Conservation (phyloP, 2,797 vertebrate species). For the Falco columbarius region DNA sequence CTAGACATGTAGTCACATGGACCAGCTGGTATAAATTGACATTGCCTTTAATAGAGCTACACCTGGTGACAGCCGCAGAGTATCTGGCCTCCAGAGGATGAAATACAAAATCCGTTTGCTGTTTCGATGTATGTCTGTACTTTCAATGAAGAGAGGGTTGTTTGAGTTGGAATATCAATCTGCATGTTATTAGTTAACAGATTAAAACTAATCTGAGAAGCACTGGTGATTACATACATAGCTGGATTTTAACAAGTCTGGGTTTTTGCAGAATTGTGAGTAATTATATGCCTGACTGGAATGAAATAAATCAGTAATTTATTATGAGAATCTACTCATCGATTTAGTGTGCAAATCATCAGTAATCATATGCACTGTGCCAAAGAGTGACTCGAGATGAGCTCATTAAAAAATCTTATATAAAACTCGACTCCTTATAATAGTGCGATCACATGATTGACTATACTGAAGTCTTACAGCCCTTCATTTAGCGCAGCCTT, state of each 20-base stretch:
- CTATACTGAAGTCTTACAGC: neutral
- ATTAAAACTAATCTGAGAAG: constrained; percentile 45
- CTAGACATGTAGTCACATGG: neutral
- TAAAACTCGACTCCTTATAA: neutral
- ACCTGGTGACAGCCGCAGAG: constrained; percentile 6
- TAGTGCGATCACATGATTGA: neutral
- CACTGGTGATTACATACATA: neutral
- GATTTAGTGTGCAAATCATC: constrained; percentile 34
- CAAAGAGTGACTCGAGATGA: constrained; percentile 3
- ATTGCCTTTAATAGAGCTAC: constrained; percentile 27
- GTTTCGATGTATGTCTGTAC: neutral
- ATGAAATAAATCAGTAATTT: constrained; percentile 53
- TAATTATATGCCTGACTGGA: constrained; percentile 33
- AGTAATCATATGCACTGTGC: neutral
- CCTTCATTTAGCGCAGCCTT: neutral
- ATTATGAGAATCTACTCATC: constrained; percentile 43
- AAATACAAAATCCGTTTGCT: neutral
- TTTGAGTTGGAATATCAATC: constrained; percentile 31
- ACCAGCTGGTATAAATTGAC: constrained; percentile 28
- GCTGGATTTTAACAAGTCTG: constrained; percentile 2
- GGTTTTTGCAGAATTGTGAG: constrained; percentile 41
- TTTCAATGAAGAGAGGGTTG: neutral
- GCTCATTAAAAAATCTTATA: constrained; percentile 25
- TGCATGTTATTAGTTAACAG: constrained; percentile 16
- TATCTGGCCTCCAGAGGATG: constrained; percentile 1